Base-by-base conservation (phyloP, 2,113 vertebrate genomes). In the Nothobranchius furzeri region DNA sequence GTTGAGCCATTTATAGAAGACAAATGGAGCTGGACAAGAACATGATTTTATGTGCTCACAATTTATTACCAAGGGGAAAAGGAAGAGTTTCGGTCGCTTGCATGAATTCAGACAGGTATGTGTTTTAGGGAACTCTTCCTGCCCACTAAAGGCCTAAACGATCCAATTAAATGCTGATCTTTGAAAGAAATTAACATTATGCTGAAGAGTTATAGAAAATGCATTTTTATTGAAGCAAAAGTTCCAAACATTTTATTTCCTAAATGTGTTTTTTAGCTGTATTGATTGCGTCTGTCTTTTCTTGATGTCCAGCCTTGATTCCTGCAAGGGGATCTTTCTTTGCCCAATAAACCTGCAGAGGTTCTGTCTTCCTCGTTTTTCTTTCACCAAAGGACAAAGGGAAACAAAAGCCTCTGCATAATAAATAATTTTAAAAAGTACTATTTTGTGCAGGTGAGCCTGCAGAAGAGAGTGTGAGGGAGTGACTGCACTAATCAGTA, bases 401-500 rank as follows among this genome's bases (percentile, higher is more conserved):
- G 71, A 60, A 62, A 15, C 9, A 74, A 63, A 62, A 17, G 1
- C 3, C 67, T 75, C 40, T 37, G 55, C 42, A 49, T 64, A 68
- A 75, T 78, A 78, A 77, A 85, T 78, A 59, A 81, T 72, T 71
- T 55, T 76, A 62, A 64, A 57, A 68, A 54, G 46, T 25, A 70
- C 50, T 62, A 66, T 52, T 58, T 57, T 60, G 63, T 24, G 73
- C 68, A 87, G 78, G 79, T 81, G 72, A 71, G 70, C 46, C 70
- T 46, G 35, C 52, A 58, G 54, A 73, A 20, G 55, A 59, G 36
- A 40, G 62, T 64, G 47, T 14, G 51, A 13, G 60, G 54, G 64
- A 72, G 59, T 70, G 84, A 80, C 76, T 83, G 78, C 76, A 83
- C 82, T 92, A 90, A 91, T 92, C 89, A 91, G 85, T 52, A 64